phyloP scores from a whole-genome alignment of 2,113 vertebrate species.

The Dolichotis patagonum region DNA sequence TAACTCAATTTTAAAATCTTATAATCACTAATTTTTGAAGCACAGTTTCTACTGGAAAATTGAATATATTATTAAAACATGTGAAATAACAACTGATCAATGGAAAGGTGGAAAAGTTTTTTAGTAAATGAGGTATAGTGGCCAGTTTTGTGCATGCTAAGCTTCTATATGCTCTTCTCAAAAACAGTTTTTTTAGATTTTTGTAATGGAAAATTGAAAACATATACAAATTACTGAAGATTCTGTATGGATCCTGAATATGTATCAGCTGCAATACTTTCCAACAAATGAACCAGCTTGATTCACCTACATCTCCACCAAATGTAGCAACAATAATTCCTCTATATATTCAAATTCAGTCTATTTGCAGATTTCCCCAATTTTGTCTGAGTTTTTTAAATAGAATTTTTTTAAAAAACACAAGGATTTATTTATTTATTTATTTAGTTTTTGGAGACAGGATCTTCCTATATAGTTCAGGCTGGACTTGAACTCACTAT shows the following conservation, averaged over 20 bases:
- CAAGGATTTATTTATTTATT: background rate
- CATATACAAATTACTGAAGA: conserved; percentile 6
- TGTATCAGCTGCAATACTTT: background rate
- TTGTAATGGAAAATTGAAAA: background rate
- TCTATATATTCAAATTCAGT: background rate
- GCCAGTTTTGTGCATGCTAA: background rate
- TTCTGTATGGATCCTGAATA: background rate
- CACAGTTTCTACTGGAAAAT: background rate
- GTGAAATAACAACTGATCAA: background rate
- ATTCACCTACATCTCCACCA: background rate
- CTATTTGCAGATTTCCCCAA: background rate
- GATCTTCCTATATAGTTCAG: background rate
- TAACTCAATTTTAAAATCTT: background rate
- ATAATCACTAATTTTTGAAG: background rate
- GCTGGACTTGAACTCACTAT: background rate
- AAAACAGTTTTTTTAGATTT: conserved; percentile 28
- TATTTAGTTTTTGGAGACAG: background rate
- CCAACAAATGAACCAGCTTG: background rate
- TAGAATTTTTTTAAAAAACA: background rate
- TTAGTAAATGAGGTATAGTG: background rate
- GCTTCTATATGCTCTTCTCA: background rate
- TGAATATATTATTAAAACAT: background rate
- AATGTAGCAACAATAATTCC: background rate
- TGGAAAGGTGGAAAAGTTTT: background rate
- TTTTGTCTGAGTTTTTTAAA: background rate